Evolutionary conservation across 2,888 invertebrate genomes (phyloP), one percentile per base, ranked within the genome.

Genomic region (Tenodera sinensis): DNA sequence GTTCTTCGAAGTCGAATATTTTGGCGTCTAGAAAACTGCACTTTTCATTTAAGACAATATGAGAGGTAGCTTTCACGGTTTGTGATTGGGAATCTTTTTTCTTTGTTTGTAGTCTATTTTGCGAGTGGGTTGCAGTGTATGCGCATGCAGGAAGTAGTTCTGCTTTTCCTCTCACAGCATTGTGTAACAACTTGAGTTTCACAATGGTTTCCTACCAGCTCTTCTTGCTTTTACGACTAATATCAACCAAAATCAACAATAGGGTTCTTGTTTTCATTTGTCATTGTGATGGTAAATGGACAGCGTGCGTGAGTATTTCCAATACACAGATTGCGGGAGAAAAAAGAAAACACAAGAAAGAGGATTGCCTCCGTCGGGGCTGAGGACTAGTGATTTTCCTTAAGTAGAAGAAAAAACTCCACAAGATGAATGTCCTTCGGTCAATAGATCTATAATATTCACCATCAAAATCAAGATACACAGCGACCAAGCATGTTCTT

Each of bases 221-320:
- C 85, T 85, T 28, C 28, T 28, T 85, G 14, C 47, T 85, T 85
- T 54, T 54, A 27, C 85, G 47, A 27, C 86, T 81, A 86, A 86
- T 86, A 86, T 86, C 86, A 86, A 28, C 54, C 81, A 28, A 86
- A 54, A 71, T 81, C 86, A 86, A 86, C 86, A 86, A 86, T 86
- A 30, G 86, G 12, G 25, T 3, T 25, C 28, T 81, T 25, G 86
- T 81, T 86, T 86, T 86, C 86, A 86, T 86, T 86, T 86, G 86
- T 86, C 86, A 86, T 86, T 86, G 86, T 86, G 86, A 86, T 71
- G 71, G 86, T 81, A 85, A 85, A 85, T 85, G 47, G 47, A 28
- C 9, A 47, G 42, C 14, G 85, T 47, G 85, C 85, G 85, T 85
- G 85, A 85, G 85, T 85, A 47, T 27, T 27, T 54, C 27, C 85